Base-by-base conservation (phyloP, 2,888 invertebrate species). In the Drosophila anomelani region DNA sequence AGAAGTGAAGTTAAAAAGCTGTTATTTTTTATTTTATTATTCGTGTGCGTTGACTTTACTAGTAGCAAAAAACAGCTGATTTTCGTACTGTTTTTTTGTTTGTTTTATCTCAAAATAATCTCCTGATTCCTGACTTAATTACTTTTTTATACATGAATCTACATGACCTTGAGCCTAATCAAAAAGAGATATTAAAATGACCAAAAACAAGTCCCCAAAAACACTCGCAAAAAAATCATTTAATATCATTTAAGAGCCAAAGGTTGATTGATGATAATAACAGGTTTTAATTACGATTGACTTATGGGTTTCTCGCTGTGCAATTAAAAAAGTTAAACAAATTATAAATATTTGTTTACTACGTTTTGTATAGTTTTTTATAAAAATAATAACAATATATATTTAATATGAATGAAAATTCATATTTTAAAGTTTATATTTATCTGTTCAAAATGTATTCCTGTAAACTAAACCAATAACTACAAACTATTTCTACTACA, bases 241-340 rank as follows among this genome's bases (percentile, higher is more conserved):
- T 20, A 34, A 51, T 13, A 17, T 32, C 13, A 34, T 20, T 34
- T 8, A 9, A 20, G 13, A 34, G 13, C 2, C 29, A 15, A 20
- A 17, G 10, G 8, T 32, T 49, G 32, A 49, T 49, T 32, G 4
- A 49, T 17, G 32, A 32, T 49, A 32, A 4, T 13, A 51, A 51
- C 49, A 34, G 49, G 49, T 51, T 51, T 51, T 13, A 51, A 34
- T 51, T 51, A 51, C 9, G 13, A 20, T 20, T 49, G 13, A 8
- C 8, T 49, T 8, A 49, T 8, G 17, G 17, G 32, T 17, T 49
- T 49, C 6, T 17, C n/a, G 13, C 2, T 13, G 8, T 49, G 17
- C 49, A 49, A 49, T 49, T 49, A 49, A 32, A 12, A 12, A 47
- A 29, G 4, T 5, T 10, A 7, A 29, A 4, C 12, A 0, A 12